Percentiles rank a stretch among this genome's conserved stretches.
phyloP scores from a whole-genome alignment of 2,888 invertebrate species.

The Quadriops clusia region DNA sequence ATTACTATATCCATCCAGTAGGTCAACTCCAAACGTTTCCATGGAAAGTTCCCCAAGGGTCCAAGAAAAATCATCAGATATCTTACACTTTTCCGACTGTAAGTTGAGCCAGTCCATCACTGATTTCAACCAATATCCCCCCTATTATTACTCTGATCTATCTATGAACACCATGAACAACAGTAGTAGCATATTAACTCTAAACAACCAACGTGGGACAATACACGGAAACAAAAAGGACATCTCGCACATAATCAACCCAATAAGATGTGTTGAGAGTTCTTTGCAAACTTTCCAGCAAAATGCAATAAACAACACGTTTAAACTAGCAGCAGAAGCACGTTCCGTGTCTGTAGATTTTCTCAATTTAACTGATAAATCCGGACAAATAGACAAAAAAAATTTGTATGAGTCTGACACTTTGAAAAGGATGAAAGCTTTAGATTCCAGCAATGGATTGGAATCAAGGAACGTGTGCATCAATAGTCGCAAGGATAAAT shows the following conservation, averaged over 20 bases:
- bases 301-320: slow-evolving; percentile 28
- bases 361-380: slow-evolving; percentile 52
- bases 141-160: slow-evolving; percentile 78
- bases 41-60: slow-evolving; percentile 20
- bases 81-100: slow-evolving; percentile 15
- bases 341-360: slow-evolving; percentile 56
- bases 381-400: slow-evolving; percentile 51
- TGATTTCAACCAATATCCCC: slow-evolving; percentile 40
- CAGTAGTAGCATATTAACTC: slow-evolving; percentile 27
- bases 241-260: slow-evolving; percentile 62
- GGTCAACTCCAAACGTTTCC: slow-evolving; percentile 26
- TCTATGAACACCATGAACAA: slow-evolving; percentile 32
- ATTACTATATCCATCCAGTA: slow-evolving; percentile 24
- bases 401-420: slow-evolving; percentile 62
- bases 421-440: slow-evolving; percentile 45
- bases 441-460: slow-evolving; percentile 40
- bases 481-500: slow-evolving; percentile 26
- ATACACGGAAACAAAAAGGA: slow-evolving; percentile 50
- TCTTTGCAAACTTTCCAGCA: slow-evolving; percentile 19
- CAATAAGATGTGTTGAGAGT: slow-evolving; percentile 40
- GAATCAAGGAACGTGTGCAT: slow-evolving; percentile 39
- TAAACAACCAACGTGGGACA: slow-evolving; percentile 65
- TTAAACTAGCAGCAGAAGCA: slow-evolving; percentile 45
- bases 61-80: slow-evolving; percentile 18
- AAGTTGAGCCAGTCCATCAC: slow-evolving; percentile 34